phyloP scores from a whole-genome alignment of 2,888 invertebrate genomes.

The Dryadula phaetusa region DNA sequence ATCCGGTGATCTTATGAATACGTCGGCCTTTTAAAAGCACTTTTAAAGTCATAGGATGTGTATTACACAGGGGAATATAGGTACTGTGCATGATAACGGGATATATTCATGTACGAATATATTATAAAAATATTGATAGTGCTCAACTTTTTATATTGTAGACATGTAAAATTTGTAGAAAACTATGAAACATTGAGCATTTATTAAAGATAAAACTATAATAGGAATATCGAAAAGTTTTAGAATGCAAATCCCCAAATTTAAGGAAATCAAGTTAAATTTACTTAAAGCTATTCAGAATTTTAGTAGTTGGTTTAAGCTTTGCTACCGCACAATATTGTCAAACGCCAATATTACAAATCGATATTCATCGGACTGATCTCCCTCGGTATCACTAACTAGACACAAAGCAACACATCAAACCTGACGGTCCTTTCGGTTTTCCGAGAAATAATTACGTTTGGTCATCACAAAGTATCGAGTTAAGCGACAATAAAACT shows the following conservation, averaged over 20 bases:
- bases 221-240: not conserved
- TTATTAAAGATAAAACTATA: too few relatives aligned
- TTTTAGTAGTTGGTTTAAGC: not conserved
- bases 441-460: conserved; percentile 4
- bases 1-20: conserved; percentile 34
- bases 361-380: not conserved
- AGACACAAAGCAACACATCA: conserved; percentile 9
- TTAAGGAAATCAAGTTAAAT: not conserved
- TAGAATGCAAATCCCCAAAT: not conserved
- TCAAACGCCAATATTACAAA: not conserved
- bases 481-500: too few relatives aligned
- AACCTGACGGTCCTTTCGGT: not conserved
- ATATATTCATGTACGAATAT: not conserved
- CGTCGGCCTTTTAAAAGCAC: conserved; percentile 32
- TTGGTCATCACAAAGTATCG: not conserved
- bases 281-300: not conserved
- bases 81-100: not conserved
- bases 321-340: not conserved
- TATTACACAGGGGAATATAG: not conserved
- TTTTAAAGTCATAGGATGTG: conserved; percentile 27
- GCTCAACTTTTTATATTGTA: not conserved
- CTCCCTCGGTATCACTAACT: conserved; percentile 13
- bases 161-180: not conserved
- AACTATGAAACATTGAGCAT: not conserved
- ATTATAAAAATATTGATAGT: not conserved